Base-by-base conservation (phyloP, 1,140 invertebrate genomes). In the Drosophila watanabei region DNA sequence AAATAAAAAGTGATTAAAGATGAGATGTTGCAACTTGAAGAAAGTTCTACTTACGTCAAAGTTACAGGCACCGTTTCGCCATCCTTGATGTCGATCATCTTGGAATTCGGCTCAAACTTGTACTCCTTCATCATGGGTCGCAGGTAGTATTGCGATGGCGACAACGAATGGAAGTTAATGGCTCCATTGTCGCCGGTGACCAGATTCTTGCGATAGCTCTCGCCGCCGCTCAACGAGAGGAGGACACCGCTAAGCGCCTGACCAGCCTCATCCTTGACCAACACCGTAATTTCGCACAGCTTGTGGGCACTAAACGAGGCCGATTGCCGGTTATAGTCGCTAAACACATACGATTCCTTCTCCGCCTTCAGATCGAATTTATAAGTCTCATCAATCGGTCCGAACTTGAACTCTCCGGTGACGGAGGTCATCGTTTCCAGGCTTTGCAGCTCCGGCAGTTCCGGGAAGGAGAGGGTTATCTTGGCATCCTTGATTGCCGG, bases 81-180 rank as follows among this genome's bases (percentile, higher is more conserved):
- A 94, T 98, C 97, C 52, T 95, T 94, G 1, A 99, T 96, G 37
- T 95, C 94, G 60, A 99, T 96, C 92, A 98, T 97, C 92, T 97
- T 96, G 35, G 97, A 98, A 4, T 96, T 94, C 1, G 98, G 98
- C 52, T 97, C 95, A 94, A 99, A 99, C 79, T 95, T 95, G 94
- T 98, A 99, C 93, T 99, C 98, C 93, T 99, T 99, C 96, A 99
- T 97, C 95, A 99, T 97, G 2, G 98, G 97, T 71, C 97, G 95
- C 46, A 99, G 94, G 93, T 98, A 99, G 94, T 99, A 99, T 89
- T 98, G 96, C 32, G 97, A 97, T 2, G 98, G 97, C 35, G 96
- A 96, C 16, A 99, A 94, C 18, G 97, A 97, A 56, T 96, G 94
- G 93, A 99, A 98, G 9, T 95, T 94, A 73, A 99, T 95, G 76